A percentile compares a stretch with the other conserved stretches of the same genome.
These are phyloP conservation scores for Periparus ater DNA, from an alignment of 2,797 vertebrate species.

Conservation along the genomic window DNA sequence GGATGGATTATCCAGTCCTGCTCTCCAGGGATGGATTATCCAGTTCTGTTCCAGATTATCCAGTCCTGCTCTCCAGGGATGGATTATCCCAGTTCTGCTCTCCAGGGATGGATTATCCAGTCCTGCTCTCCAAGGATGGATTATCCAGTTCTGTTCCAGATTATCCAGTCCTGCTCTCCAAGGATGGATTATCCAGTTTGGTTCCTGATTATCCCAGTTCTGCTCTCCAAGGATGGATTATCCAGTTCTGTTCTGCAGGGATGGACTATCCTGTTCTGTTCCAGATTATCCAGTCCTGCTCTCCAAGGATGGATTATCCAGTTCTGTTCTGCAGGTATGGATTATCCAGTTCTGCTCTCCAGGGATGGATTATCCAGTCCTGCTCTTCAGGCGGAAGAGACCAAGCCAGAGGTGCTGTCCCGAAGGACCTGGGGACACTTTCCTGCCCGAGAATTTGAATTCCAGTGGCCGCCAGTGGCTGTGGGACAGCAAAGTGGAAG, in stretches of 20 bases:
- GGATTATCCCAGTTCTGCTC: background rate
- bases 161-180: background rate
- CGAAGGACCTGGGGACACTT: background rate
- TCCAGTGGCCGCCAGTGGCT: no score
- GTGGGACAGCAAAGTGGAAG: background rate
- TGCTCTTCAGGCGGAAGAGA: background rate
- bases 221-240: background rate
- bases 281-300: background rate
- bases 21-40: background rate
- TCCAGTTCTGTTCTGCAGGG: background rate
- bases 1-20: accelerated
- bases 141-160: background rate
- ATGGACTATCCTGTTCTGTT: background rate
- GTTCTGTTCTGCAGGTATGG: no score
- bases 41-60: background rate
- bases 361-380: background rate
- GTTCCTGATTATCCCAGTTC: background rate
- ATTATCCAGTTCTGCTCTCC: background rate
- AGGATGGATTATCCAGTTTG: background rate
- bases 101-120: background rate
- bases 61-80: accelerated
- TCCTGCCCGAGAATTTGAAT: background rate
- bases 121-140: background rate
- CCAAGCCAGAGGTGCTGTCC: background rate
- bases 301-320: background rate